These are phyloP conservation scores for Ephestia elutella DNA, from an alignment of 1,140 invertebrate species.

Conservation along the genomic window DNA sequence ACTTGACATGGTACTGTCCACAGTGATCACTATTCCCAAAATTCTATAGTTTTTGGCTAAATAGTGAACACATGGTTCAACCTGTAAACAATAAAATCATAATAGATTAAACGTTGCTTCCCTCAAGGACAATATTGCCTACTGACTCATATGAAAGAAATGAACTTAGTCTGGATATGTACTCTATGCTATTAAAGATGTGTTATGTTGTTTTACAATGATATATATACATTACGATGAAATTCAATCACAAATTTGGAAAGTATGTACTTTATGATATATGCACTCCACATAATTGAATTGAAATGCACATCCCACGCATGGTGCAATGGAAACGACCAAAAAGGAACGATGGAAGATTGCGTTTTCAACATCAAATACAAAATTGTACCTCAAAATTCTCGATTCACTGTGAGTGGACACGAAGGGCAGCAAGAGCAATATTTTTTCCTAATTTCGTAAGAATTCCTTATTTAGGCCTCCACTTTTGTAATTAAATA, in stretches of 20 bases:
- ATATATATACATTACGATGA: neutral
- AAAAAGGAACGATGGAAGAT: conserved; percentile 33
- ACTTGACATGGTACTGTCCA: conserved; percentile 70
- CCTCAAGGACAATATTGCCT: conserved; percentile 30
- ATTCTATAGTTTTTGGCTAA: conserved; percentile 30
- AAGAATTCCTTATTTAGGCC: conserved; percentile 3
- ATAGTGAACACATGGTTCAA: conserved; percentile 43
- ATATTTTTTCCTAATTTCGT: neutral
- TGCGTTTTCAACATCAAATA: conserved; percentile 16
- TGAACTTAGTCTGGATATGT: conserved; percentile 3
- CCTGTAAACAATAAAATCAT: conserved; percentile 35
- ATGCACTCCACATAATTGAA: conserved; percentile 13
- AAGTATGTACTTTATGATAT: neutral
- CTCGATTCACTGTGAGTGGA: conserved; percentile 19
- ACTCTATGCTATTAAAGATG: neutral
- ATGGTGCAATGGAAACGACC: conserved; percentile 40
- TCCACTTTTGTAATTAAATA: conserved; percentile 24
- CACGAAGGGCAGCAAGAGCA: conserved; percentile 2
- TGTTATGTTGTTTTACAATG: neutral
- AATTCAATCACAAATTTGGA: neutral
- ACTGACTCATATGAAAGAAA: conserved; percentile 16
- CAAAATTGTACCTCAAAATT: conserved; percentile 28
- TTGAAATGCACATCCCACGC: conserved; percentile 59
- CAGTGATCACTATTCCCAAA: conserved; percentile 36
- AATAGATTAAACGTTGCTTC: conserved; percentile 13